A percentile compares a stretch with the other conserved stretches of the same genome.
Evolutionary conservation across 2,797 vertebrate genomes (phyloP).

Genomic region (Hirundo rustica): DNA sequence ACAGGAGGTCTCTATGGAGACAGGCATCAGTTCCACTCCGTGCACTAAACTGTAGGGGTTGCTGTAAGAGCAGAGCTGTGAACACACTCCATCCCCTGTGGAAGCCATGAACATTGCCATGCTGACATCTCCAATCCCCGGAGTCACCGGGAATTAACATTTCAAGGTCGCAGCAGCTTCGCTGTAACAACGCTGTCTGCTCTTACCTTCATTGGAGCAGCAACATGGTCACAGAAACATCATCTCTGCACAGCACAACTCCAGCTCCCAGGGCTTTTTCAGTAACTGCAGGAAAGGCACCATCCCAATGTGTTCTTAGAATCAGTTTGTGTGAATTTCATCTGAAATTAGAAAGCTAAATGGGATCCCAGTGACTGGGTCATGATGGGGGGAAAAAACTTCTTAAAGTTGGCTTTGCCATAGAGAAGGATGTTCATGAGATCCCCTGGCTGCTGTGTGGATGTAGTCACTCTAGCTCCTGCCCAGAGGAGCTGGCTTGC

Average conservation of each 20-base stretch:
- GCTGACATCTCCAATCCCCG: not conserved
- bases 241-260: not conserved
- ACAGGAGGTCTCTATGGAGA: slow-evolving; percentile 63
- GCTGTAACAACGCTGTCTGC: not conserved
- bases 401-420: not conserved
- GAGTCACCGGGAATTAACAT: not conserved
- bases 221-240: not conserved
- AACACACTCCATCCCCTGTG: not conserved
- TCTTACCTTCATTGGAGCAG: not conserved
- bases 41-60: slow-evolving; percentile 58
- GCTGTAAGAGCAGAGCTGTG: slow-evolving; percentile 55
- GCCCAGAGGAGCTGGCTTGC: not conserved
- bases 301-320: not conserved
- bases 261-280: not conserved
- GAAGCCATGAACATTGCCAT: not conserved
- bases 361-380: not conserved
- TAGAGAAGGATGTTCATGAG: not conserved
- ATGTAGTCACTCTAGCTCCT: rapidly evolving
- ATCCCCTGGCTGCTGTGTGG: not conserved
- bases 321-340: not conserved
- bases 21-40: slow-evolving; percentile 46
- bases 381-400: rapidly evolving
- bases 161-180: not conserved
- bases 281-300: not conserved
- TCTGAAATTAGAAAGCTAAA: not conserved